Conservation (phyloP, 2,797 vertebrate species). For the Danio tinwini region DNA sequence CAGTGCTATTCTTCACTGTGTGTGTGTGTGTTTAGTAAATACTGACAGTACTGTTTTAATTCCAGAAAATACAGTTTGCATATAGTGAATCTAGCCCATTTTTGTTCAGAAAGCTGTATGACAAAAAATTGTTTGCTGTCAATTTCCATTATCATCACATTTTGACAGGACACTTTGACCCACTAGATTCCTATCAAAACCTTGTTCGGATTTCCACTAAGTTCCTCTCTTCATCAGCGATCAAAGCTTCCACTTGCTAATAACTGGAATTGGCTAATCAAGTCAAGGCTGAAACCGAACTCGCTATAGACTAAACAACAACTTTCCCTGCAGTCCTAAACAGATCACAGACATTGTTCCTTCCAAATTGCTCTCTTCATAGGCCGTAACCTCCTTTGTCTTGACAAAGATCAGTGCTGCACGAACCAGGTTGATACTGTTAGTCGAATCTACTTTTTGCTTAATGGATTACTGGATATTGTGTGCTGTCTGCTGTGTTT, state of each 20-base stretch:
- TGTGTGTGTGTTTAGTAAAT: too few relatives aligned
- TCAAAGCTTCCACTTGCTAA: constrained; percentile 28
- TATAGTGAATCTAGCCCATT: too few relatives aligned
- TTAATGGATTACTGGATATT: constrained; percentile 56
- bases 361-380: constrained; percentile 30
- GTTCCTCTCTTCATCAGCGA: constrained; percentile 2
- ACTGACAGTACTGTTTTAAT: too few relatives aligned
- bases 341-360: constrained; percentile 41
- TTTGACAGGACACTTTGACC: neutral
- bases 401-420: constrained; percentile 42
- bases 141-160: neutral
- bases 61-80: too few relatives aligned
- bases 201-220: neutral
- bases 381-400: constrained; percentile 39
- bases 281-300: constrained; percentile 24
- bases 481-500: constrained; percentile 35
- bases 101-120: neutral
- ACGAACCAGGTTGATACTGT: constrained; percentile 55
- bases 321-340: constrained; percentile 44
- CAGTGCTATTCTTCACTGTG: too few relatives aligned
- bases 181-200: constrained; percentile 1
- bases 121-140: neutral
- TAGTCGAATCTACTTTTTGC: constrained; percentile 46
- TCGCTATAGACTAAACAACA: constrained; percentile 31
- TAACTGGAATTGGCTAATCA: constrained; percentile 40